Evolutionary conservation across 2,113 vertebrate genomes (phyloP).

Genomic region (Chlamydotis undulata): DNA sequence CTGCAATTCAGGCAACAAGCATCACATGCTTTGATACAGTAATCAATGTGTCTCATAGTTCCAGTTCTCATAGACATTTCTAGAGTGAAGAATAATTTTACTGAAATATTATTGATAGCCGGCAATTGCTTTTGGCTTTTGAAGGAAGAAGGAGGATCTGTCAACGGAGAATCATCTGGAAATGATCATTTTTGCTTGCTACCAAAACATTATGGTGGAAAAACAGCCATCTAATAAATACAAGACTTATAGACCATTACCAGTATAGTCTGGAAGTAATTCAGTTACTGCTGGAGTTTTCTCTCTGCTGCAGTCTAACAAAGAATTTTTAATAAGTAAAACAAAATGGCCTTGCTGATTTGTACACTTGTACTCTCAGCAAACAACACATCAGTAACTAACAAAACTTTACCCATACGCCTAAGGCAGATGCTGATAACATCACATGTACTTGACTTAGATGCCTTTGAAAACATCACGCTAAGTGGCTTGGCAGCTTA

Average conservation of each 20-base stretch:
- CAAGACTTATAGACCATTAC: neutral
- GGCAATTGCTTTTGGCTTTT: neutral
- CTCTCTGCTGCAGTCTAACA: neutral
- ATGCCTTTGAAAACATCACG: neutral
- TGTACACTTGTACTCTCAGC: neutral
- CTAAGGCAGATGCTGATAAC: neutral
- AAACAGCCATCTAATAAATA: neutral
- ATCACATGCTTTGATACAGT: neutral
- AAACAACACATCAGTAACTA: neutral
- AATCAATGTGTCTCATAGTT: neutral
- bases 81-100: neutral
- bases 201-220: neutral
- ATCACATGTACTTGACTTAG: slow-evolving; percentile 8
- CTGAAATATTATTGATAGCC: neutral
- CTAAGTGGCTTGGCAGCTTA: neutral
- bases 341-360: neutral
- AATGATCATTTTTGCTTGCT: neutral
- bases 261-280: neutral
- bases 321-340: neutral
- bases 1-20: neutral
- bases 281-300: neutral
- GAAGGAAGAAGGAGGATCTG: neutral
- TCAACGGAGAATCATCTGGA: neutral
- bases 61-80: neutral
- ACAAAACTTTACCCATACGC: neutral